Evolutionary conservation across 2,888 invertebrate species (phyloP).

Genomic region (Andrena marginata): DNA sequence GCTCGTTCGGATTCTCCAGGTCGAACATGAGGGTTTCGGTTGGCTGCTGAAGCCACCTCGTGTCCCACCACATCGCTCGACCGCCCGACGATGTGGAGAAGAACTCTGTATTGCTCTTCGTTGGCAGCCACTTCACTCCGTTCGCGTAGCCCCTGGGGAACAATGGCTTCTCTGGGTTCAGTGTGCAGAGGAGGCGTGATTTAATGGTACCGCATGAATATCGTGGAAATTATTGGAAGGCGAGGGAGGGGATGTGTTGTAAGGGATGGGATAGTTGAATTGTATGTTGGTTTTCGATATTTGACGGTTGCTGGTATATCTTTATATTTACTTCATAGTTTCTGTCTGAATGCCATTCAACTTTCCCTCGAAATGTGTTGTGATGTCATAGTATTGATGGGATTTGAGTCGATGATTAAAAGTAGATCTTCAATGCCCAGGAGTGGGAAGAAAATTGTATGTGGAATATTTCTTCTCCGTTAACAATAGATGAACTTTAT

Average conservation of each 20-base stretch:
- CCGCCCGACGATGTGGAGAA: constrained; percentile 97
- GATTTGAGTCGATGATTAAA: not conserved
- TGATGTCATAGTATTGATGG: not conserved
- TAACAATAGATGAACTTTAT: no score
- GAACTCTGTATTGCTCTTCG: constrained; percentile 97
- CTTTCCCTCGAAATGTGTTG: no score
- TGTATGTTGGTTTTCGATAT: no score
- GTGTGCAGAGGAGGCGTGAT: no score
- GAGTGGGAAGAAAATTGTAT: not conserved
- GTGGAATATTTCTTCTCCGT: no score
- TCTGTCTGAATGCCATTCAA: no score
- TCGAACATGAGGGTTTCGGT: constrained; percentile 90
- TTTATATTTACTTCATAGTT: no score
- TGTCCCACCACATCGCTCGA: constrained; percentile 95
- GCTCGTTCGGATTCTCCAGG: constrained; percentile 88
- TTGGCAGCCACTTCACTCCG: constrained; percentile 94
- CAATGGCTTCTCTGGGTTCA: not conserved
- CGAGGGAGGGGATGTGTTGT: not conserved
- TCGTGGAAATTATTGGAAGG: not conserved
- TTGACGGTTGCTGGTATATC: no score
- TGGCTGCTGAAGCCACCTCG: constrained; percentile 90
- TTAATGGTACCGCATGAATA: not conserved
- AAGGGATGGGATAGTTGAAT: no score
- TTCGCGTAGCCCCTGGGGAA: constrained; percentile 75
- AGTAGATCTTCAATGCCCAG: not conserved